A percentile compares a stretch with the other conserved stretches of the same genome.
Conservation (phyloP, 2,888 invertebrate species). For the Galerucella pusilla region DNA sequence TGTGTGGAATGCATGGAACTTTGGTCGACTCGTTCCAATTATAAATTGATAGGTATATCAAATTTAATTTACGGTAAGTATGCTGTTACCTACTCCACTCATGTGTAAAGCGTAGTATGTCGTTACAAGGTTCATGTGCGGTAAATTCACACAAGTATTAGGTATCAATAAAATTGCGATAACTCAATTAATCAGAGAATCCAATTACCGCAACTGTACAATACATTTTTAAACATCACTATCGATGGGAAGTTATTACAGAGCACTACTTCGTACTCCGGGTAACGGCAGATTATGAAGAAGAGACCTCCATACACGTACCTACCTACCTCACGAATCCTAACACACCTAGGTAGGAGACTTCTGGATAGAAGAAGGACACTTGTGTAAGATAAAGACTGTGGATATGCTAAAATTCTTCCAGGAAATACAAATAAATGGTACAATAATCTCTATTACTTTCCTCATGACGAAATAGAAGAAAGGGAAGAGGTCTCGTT, state of each 20-base stretch:
- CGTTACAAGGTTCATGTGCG: slow-evolving; percentile 4
- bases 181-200: background rate
- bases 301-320: too few species aligned
- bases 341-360: too few species aligned
- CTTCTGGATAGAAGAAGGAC: too few species aligned
- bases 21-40: background rate
- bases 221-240: background rate
- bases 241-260: background rate
- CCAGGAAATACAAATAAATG: too few species aligned
- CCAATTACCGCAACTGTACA: background rate
- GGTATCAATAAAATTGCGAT: background rate
- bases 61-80: background rate
- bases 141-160: slow-evolving; percentile 6
- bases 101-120: slow-evolving; percentile 3
- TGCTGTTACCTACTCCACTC: slow-evolving; percentile 5
- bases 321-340: too few species aligned
- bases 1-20: slow-evolving; percentile 14
- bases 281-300: too few species aligned
- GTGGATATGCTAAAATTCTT: too few species aligned
- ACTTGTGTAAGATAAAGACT: too few species aligned
- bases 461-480: too few species aligned
- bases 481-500: too few species aligned
- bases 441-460: too few species aligned
- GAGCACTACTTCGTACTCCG: too few species aligned
- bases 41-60: slow-evolving; percentile 11